These are phyloP conservation scores for Synergus itoensis DNA, from an alignment of 2,888 invertebrate genomes.

Conservation along the genomic window DNA sequence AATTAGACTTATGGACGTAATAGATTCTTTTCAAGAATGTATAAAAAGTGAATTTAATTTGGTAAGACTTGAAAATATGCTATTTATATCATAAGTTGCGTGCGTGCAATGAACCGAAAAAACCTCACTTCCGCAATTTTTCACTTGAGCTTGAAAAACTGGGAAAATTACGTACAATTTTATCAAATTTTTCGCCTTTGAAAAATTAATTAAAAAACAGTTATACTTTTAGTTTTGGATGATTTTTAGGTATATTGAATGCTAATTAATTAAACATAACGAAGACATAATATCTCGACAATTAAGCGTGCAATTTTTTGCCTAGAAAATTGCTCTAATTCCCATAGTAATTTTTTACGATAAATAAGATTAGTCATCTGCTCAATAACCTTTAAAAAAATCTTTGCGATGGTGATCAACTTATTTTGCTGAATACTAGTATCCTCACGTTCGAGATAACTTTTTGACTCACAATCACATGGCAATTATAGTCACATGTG, in stretches of 20 bases:
- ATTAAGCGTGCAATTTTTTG: not conserved
- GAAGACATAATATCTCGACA: not conserved
- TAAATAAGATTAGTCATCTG: conserved; percentile 18
- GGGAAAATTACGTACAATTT: conserved; percentile 5
- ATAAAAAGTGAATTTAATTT: not conserved
- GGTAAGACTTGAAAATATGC: not conserved
- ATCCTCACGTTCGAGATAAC: not conserved
- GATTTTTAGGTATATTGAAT: not conserved
- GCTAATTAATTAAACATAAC: conserved; percentile 4
- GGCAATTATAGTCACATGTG: conserved; percentile 9
- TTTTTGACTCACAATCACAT: conserved; percentile 5
- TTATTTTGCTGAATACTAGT: not conserved
- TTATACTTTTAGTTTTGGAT: not conserved
- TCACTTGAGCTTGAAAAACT: conserved; percentile 12
- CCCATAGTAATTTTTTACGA: not conserved
- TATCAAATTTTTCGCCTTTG: conserved; percentile 6
- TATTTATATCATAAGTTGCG: not conserved
- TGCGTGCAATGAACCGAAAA: not conserved
- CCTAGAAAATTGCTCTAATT: conserved; percentile 22
- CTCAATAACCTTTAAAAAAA: conserved; percentile 21
- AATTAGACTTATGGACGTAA: too few species aligned
- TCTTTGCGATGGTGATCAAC: not conserved
- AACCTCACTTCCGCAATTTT: not conserved
- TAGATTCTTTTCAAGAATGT: too few species aligned
- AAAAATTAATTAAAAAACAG: too few species aligned